Base-by-base conservation (phyloP, 2,888 invertebrate genomes). In the Megastigmus dorsalis region DNA sequence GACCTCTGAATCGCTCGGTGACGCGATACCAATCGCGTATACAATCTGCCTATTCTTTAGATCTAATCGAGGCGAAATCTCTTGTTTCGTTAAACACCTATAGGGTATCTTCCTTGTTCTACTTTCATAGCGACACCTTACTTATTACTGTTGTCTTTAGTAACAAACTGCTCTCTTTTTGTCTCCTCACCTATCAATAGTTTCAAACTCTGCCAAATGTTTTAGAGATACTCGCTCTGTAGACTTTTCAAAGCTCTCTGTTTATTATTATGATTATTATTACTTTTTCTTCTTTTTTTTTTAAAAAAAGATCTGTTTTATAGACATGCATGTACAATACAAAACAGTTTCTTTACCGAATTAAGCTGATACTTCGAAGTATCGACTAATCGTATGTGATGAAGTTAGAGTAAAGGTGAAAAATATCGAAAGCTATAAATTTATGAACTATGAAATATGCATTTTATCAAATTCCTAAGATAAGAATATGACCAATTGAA, bases 1-100 rank as follows among this genome's bases (percentile, higher is more conserved):
- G 85, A 86, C 74, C 84, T 86, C 10, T 85, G 76, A 80, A 10
- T 45, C 59, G 23, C 20, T 23, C 38, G 55, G 4, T 18, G 23
- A 5, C 13, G 36, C 2, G 0, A 9, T 13, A 13, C 4, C 7
- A 13, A 5, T 3, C 41, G 41, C 5, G 15, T 18, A 7, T 33
- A 33, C 33, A 33, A 33, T 33, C 33, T 5, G 7, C 33, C 3
- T 5, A 5, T 7, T 5, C 4, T 7, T 38, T 38, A 38, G 6
- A 38, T n/a, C n/a, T n/a, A n/a, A 10, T 26, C 52, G 52, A 52
- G 28, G n/a, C 18, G 5, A 30, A 33, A 18, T 33, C 33, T 33
- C 41, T 38, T 13, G 10, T 59, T 36, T 41, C 38, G 30, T 33
- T 6, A 33, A 38, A 38, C 13, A 10, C 13, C 13, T 13, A 38